phyloP scores from a whole-genome alignment of 1,140 invertebrate species.

The Anagrus nilaparvatae region DNA sequence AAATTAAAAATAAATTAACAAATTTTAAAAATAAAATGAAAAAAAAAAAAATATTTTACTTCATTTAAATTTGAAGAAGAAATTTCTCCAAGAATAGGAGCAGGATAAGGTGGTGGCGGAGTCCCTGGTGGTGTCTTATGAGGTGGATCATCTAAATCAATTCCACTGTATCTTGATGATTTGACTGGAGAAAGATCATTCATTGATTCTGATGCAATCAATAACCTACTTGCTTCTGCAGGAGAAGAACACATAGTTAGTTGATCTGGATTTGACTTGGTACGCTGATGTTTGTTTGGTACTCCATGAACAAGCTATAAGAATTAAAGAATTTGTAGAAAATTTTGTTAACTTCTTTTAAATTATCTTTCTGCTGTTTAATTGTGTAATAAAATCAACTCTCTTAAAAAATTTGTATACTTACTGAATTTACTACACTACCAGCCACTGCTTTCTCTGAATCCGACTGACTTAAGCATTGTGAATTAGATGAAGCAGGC shows the following conservation, averaged over 20 bases:
- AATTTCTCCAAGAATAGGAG: slow-evolving; percentile 32
- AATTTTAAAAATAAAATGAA: neutral
- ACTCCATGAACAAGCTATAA: too few relatives aligned
- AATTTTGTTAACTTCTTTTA: too few relatives aligned
- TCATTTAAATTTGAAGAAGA: slow-evolving; percentile 33
- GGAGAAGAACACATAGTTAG: slow-evolving; percentile 41
- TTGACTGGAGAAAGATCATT: slow-evolving; percentile 43
- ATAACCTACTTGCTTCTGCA: slow-evolving; percentile 40
- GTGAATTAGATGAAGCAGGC: slow-evolving; percentile 34
- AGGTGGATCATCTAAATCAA: slow-evolving; percentile 27
- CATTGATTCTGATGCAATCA: slow-evolving; percentile 53
- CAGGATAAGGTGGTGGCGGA: slow-evolving; percentile 73
- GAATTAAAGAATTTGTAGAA: too few relatives aligned
- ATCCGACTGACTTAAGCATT: slow-evolving; percentile 37
- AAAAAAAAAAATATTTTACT: slow-evolving; percentile 21
- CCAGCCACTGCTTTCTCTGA: slow-evolving; percentile 39
- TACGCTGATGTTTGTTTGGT: slow-evolving; percentile 56
- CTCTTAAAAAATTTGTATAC: slow-evolving; percentile 30
- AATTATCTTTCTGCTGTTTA: too few relatives aligned
- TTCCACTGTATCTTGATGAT: slow-evolving; percentile 19
- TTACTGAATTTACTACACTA: slow-evolving; percentile 43
- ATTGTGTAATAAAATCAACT: too few relatives aligned
- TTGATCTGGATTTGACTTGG: slow-evolving; percentile 60
- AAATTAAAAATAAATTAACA: slow-evolving; percentile 11
- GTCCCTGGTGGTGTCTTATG: slow-evolving; percentile 68